phyloP scores from a whole-genome alignment of 2,113 vertebrate genomes.

The Nematolebias whitei region DNA sequence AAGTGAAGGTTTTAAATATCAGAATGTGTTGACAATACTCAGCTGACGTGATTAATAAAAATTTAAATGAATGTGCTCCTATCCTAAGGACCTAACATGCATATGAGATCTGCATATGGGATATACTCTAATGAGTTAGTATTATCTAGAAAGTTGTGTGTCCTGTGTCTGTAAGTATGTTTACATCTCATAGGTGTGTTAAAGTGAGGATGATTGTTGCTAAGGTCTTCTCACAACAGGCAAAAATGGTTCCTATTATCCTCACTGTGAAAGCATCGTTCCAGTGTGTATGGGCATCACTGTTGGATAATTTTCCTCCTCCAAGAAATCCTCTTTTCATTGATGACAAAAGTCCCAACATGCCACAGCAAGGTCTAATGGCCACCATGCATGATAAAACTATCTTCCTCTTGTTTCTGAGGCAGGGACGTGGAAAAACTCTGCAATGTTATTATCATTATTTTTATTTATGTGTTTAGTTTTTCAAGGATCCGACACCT shows the following conservation, averaged over 20 bases:
- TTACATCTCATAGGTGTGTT: constrained; percentile 26
- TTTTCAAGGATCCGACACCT: not conserved
- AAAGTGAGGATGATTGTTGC: constrained; percentile 44
- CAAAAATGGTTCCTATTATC: constrained; percentile 65
- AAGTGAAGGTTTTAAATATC: no score
- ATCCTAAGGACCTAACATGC: not conserved
- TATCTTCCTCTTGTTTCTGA: constrained; percentile 33
- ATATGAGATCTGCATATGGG: not conserved
- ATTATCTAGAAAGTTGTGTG: constrained; percentile 9
- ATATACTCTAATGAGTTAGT: constrained; percentile 11
- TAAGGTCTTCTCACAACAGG: constrained; percentile 55
- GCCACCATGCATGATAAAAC: constrained; percentile 49
- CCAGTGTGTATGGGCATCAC: constrained; percentile 39
- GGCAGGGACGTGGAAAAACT: not conserved
- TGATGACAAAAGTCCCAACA: constrained; percentile 27
- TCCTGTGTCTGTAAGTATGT: constrained; percentile 26
- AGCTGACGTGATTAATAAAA: no score
- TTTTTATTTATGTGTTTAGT: not conserved
- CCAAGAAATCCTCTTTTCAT: constrained; percentile 43
- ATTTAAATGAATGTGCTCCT: no score
- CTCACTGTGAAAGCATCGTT: constrained; percentile 43
- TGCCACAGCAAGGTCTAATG: constrained; percentile 25
- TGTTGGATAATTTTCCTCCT: constrained; percentile 31
- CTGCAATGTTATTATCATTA: not conserved
- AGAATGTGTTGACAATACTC: no score